Percentiles rank a stretch among this genome's conserved stretches.
phyloP scores from a whole-genome alignment of 2,113 vertebrate species.

The Chaetura pelagica region DNA sequence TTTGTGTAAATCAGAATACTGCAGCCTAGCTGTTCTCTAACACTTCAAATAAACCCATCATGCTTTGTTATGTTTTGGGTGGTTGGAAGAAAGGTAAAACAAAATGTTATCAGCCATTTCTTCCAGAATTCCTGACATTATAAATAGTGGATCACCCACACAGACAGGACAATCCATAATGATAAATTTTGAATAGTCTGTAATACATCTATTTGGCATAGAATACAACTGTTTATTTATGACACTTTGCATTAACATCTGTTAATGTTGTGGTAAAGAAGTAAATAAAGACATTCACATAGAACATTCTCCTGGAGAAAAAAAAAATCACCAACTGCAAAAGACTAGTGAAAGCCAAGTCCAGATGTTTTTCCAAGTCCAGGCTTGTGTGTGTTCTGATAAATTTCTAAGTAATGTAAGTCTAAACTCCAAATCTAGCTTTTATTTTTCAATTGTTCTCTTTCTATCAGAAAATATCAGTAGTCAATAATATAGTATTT shows the following conservation, averaged over 20 bases:
- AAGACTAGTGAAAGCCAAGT: background rate
- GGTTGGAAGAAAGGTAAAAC: background rate
- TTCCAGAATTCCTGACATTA: background rate
- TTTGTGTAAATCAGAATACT: background rate
- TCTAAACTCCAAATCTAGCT: background rate
- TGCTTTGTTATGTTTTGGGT: background rate
- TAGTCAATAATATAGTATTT: background rate
- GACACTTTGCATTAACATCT: background rate
- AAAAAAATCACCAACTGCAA: background rate
- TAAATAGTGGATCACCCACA: background rate
- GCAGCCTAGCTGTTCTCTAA: background rate
- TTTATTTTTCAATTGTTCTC: background rate
- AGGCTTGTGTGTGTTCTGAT: background rate
- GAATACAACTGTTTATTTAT: background rate
- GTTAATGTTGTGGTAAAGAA: background rate
- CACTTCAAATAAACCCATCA: background rate
- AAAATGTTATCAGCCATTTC: background rate
- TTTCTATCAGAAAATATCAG: background rate
- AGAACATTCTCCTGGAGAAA: background rate
- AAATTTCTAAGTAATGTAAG: background rate
- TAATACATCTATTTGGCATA: background rate
- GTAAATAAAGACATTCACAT: background rate
- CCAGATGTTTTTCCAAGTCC: background rate
- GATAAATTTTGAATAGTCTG: background rate
- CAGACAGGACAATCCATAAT: background rate